A percentile compares a stretch with the other conserved stretches of the same genome.
Evolutionary conservation across 2,113 vertebrate genomes (phyloP).

Genomic region (Leucosticte australis): DNA sequence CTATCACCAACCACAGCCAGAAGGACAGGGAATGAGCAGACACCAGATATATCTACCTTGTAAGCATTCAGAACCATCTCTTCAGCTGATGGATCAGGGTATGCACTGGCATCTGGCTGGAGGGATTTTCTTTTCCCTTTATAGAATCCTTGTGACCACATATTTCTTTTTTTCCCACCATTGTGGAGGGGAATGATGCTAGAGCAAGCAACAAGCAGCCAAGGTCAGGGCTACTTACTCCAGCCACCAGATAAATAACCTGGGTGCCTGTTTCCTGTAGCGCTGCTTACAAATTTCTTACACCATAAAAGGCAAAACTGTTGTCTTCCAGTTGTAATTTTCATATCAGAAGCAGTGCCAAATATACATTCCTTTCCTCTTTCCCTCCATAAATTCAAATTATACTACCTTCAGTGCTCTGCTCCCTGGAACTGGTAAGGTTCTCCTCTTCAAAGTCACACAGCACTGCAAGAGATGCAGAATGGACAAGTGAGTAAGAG

Average conservation of each 20-base stretch:
- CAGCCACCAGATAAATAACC: background rate
- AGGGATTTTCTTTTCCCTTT: background rate
- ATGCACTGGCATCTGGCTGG: background rate
- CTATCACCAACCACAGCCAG: background rate
- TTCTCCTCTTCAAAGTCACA: background rate
- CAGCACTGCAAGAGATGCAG: background rate
- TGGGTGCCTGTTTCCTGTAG: fast-evolving
- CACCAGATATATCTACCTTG: background rate
- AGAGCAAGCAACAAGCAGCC: background rate
- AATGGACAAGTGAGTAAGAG: background rate
- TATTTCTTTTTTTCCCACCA: background rate
- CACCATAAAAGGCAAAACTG: background rate
- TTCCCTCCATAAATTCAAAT: background rate
- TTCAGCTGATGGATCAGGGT: background rate
- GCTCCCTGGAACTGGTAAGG: background rate
- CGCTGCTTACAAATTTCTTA: background rate
- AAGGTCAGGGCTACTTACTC: background rate
- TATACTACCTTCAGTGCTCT: background rate
- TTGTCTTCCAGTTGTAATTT: background rate
- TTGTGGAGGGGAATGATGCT: background rate
- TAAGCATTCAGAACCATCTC: background rate
- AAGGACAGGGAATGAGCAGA: background rate
- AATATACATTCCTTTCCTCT: background rate
- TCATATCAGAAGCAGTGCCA: background rate
- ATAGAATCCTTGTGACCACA: background rate